Base-by-base conservation (phyloP, 2,888 invertebrate species). In the Entomobrya multifasciata region DNA sequence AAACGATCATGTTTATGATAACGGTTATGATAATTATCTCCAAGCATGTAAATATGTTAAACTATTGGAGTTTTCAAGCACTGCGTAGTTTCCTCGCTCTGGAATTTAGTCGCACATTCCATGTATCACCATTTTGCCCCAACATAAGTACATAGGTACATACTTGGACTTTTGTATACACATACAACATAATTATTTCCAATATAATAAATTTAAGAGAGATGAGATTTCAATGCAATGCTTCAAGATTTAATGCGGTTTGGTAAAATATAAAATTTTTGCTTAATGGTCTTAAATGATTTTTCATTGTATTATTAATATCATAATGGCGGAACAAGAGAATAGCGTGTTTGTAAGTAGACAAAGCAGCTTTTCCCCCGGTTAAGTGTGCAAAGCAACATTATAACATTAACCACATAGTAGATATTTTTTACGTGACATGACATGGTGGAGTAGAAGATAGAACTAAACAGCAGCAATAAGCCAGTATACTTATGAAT, bases 231-330 rank as follows among this genome's bases (percentile, higher is more conserved):
- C 74, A 36, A 41, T 82, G 74, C 41, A 82, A 74, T n/a, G n/a
- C n/a, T n/a, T n/a, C n/a, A 82, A 77, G 52, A 62, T 25, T 67
- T 67, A 77, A 62, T 77, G 30, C 22, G 25, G 47, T 22, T n/a
- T 36, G 36, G 65, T 22, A 44, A 84, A 80, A 65, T 77, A 77
- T 84, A 84, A 84, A 84, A 77, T 77, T 65, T n/a, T 62, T 77
- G 41, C 67, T 84, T 84, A 84, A 77, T 84, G 84, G 77, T 77
- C 77, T 55, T 76, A 84, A 84, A 77, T 77, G 84, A 84, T 84
- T 84, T 84, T 77, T 76, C 47, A 77, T 84, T 84, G 84, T 84
- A 57, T 36, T 81, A 84, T 76, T 57, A 84, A 84, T 84, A 74
- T 79, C 65, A 82, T 83, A 49, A 83, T 83, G 10, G 49, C 27